phyloP scores from a whole-genome alignment of 2,797 vertebrate genomes.

The Cephalopachus bancanus region DNA sequence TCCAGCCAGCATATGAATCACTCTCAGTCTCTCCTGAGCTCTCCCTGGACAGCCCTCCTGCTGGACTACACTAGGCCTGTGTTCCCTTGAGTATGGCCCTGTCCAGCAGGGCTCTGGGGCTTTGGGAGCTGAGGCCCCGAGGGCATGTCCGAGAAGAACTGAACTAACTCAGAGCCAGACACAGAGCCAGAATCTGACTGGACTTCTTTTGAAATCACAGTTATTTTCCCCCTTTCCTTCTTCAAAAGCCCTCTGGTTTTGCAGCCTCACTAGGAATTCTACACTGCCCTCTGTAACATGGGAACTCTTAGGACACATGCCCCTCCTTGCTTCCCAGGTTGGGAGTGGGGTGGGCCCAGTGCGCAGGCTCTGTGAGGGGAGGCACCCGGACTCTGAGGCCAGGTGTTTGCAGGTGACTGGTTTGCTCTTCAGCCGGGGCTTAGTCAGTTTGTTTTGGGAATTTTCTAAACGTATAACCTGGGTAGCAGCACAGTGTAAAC shows the following conservation, averaged over 20 bases:
- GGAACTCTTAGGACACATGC: fast-evolving
- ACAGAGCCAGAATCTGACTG: neutral
- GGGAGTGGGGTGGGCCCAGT: too few species aligned
- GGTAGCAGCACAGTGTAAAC: too few species aligned
- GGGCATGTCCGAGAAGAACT: fast-evolving
- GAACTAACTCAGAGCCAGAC: fast-evolving
- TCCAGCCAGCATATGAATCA: neutral
- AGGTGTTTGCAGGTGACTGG: fast-evolving
- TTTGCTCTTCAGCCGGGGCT: too few species aligned
- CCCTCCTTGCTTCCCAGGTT: too few species aligned
- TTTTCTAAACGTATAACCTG: fast-evolving
- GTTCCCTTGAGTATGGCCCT: too few species aligned
- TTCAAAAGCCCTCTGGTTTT: neutral
- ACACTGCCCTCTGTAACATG: too few species aligned
- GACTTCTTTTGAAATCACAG: neutral
- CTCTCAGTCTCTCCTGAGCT: neutral
- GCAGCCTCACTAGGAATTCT: fast-evolving
- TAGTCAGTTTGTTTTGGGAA: fast-evolving
- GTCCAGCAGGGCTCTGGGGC: neutral
- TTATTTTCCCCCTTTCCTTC: neutral
- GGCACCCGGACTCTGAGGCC: fast-evolving
- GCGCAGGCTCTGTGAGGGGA: neutral
- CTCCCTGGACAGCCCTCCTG: neutral
- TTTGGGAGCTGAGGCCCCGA: fast-evolving
- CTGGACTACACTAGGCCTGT: neutral